Evolutionary conservation across 2,113 vertebrate species (phyloP).

Genomic region (Canis aureus): DNA sequence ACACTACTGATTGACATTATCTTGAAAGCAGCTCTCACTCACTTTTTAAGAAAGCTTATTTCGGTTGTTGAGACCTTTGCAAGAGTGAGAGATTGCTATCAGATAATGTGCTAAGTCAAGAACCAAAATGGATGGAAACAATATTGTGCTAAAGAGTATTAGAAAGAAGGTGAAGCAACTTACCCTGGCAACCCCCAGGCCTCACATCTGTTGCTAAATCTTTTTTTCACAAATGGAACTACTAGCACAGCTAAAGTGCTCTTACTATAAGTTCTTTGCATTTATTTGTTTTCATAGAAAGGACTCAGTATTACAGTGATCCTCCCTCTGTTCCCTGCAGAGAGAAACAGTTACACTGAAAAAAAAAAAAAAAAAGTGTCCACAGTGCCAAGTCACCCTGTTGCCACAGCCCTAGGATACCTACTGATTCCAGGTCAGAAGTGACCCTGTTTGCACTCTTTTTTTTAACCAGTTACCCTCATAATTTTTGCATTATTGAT

Average conservation of each 20-base stretch:
- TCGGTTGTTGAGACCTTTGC: neutral
- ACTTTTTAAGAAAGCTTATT: neutral
- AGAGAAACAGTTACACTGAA: neutral
- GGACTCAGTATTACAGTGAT: neutral
- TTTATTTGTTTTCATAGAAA: slow-evolving; percentile 7
- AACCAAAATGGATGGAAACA: neutral
- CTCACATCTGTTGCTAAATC: neutral
- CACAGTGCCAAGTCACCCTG: neutral
- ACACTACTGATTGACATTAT: neutral
- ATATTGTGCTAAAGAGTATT: neutral
- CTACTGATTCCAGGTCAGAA: neutral
- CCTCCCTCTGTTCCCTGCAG: neutral
- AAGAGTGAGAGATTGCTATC: neutral
- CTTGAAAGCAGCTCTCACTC: neutral
- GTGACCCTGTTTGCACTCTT: neutral
- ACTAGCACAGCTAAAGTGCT: neutral
- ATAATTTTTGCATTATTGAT: neutral
- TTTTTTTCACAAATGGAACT: neutral
- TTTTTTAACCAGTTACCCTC: neutral
- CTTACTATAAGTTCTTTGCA: neutral
- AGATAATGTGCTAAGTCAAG: neutral
- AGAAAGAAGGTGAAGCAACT: neutral
- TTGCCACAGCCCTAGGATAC: neutral
- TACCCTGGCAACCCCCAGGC: neutral
- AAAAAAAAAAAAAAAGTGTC: neutral